Conservation (phyloP, 2,888 invertebrate species). For the Corythucha ciliata region DNA sequence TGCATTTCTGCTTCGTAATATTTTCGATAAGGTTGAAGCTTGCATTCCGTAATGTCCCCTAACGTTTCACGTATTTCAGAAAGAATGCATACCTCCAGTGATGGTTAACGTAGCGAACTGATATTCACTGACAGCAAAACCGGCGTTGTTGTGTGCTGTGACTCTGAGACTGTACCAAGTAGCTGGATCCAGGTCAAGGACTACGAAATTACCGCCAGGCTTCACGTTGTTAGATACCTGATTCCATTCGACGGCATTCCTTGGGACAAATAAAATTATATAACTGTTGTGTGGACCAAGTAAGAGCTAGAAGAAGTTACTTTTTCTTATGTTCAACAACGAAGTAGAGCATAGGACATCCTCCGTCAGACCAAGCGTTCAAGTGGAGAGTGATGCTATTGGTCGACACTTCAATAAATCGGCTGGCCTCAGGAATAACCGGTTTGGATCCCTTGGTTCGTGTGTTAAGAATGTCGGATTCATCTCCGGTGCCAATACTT, state of each 20-base stretch:
- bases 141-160: constrained; percentile 90
- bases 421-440: constrained; percentile 77
- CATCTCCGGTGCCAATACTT: constrained; percentile 85
- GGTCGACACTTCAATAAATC: constrained; percentile 87
- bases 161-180: constrained; percentile 88
- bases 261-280: neutral
- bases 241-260: constrained; percentile 63
- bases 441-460: constrained; percentile 91
- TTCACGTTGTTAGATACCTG: constrained; percentile 89
- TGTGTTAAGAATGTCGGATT: constrained; percentile 78
- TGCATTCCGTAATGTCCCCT: no score
- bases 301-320: constrained; percentile 46
- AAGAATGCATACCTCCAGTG: constrained; percentile 68
- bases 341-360: constrained; percentile 91
- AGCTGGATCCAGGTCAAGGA: constrained; percentile 83
- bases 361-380: constrained; percentile 88
- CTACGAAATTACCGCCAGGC: constrained; percentile 81
- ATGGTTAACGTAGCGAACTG: constrained; percentile 90
- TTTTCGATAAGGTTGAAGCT: no score
- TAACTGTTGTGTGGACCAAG: neutral
- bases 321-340: constrained; percentile 90
- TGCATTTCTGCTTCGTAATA: no score
- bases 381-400: constrained; percentile 86
- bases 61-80: no score
- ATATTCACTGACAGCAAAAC: constrained; percentile 88